Evolutionary conservation across 2,113 vertebrate species (phyloP).

Genomic region (Myrmecophaga tridactyla): DNA sequence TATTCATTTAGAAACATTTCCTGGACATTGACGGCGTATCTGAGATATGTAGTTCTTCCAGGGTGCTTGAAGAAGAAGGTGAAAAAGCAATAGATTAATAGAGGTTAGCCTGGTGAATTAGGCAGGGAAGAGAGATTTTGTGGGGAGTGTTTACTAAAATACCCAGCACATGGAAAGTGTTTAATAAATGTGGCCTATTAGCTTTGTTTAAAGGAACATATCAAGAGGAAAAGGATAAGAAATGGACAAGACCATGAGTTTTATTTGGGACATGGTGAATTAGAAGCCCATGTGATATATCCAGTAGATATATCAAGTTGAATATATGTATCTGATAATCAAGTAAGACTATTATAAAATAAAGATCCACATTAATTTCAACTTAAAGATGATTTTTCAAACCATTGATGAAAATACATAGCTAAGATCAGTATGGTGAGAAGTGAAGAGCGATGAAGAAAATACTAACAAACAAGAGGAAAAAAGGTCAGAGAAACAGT

Average conservation of each 20-base stretch:
- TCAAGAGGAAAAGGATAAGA: neutral
- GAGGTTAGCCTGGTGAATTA: neutral
- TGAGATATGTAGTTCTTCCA: neutral
- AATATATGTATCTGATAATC: no score
- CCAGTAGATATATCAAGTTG: no score
- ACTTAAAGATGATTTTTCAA: neutral
- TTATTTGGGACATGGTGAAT: no score
- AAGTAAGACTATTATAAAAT: no score
- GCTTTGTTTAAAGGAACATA: neutral
- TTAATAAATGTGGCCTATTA: neutral
- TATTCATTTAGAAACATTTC: neutral
- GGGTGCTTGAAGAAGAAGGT: neutral
- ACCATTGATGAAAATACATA: no score
- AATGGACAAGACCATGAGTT: no score
- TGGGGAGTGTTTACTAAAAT: neutral
- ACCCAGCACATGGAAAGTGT: neutral
- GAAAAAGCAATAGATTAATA: neutral
- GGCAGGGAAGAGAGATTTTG: neutral
- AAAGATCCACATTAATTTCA: neutral
- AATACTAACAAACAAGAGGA: no score
- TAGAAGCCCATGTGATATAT: no score
- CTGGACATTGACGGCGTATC: neutral
- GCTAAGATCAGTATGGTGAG: no score
- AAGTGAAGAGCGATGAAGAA: no score
- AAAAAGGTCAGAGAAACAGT: no score